A percentile compares a stretch with the other conserved stretches of the same genome.
Evolutionary conservation across 2,113 vertebrate species (phyloP).

Genomic region (Ceyx margarethae): DNA sequence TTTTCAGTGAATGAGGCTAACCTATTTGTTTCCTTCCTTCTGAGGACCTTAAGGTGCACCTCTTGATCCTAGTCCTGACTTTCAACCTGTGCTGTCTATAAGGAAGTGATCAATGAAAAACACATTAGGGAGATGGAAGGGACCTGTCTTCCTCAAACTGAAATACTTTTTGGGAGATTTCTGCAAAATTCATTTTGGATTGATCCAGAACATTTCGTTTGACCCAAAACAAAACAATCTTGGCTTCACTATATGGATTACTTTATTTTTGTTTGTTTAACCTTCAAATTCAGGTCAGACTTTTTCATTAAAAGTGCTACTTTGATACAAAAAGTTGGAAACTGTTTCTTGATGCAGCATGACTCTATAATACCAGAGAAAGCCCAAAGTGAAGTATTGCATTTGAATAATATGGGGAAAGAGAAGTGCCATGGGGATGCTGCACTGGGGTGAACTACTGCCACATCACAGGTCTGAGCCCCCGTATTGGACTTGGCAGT

Average conservation of each 20-base stretch:
- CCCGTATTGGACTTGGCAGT: fast-evolving
- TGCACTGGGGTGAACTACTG: background rate
- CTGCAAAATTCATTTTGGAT: constrained; percentile 49
- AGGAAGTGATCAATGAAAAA: constrained; percentile 45
- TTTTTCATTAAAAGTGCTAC: background rate
- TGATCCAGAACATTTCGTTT: constrained; percentile 48
- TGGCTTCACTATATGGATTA: background rate
- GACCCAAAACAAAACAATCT: constrained; percentile 25
- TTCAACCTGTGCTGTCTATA: background rate
- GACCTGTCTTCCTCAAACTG: constrained; percentile 36
- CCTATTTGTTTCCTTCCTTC: background rate
- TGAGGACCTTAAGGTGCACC: background rate
- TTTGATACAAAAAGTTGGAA: background rate
- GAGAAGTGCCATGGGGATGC: background rate
- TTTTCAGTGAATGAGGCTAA: background rate
- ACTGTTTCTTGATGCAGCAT: background rate
- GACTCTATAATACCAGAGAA: background rate
- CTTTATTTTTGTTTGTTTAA: background rate
- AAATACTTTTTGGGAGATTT: constrained; percentile 18
- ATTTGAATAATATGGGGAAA: background rate
- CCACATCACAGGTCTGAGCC: background rate
- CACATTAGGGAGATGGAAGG: constrained; percentile 46
- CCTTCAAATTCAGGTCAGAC: constrained; percentile 39
- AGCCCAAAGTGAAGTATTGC: background rate
- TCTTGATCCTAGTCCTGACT: background rate